Evolutionary conservation across 2,888 invertebrate species (phyloP), one percentile per base, ranked within the genome.

Genomic region (Willowsia nigromaculata): DNA sequence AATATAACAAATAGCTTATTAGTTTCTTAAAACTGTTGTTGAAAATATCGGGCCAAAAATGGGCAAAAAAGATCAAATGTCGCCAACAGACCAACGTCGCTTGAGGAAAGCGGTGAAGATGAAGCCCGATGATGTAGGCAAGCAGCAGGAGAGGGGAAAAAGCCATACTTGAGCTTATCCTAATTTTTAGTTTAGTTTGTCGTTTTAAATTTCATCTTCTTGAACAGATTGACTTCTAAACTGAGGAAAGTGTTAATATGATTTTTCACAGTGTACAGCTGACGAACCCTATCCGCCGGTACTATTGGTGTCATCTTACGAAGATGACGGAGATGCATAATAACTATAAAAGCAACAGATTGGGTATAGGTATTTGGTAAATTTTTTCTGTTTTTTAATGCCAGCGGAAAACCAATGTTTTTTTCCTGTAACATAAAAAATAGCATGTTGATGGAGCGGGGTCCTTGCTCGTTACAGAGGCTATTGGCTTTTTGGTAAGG

Each of bases 1-100:
- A 68, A 15, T 30, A 40, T 81, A 81, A 81, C 81, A 81, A 81
- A 81, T 81, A 22, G 62, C 62, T 37, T 68, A 68, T 68, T 68
- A 68, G 11, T 13, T 6, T 22, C 25, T 5, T 13, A n/a, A 11
- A 68, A n/a, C n/a, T n/a, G n/a, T 37, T 81, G 81, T 81, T 81
- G 62, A 59, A 81, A 59, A 62, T 59, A 62, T 81, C 30, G 62
- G 56, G 37, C 59, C 59, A 81, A 59, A 81, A 62, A 81, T 81
- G 59, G 59, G 59, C 25, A 80, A 76, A 68, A 68, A 50, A 50
- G 50, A 76, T 76, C 47, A 50, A 76, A 76, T 76, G 76, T 76
- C 76, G 50, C 76, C 37, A 68, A 18, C 1, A 43, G 37, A 37
- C 11, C n/a, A 76, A 50, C n/a, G n/a, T n/a, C n/a, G n/a, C 15